Evolutionary conservation across 1,140 invertebrate genomes (phyloP).

Genomic region (Habropoda laboriosa): DNA sequence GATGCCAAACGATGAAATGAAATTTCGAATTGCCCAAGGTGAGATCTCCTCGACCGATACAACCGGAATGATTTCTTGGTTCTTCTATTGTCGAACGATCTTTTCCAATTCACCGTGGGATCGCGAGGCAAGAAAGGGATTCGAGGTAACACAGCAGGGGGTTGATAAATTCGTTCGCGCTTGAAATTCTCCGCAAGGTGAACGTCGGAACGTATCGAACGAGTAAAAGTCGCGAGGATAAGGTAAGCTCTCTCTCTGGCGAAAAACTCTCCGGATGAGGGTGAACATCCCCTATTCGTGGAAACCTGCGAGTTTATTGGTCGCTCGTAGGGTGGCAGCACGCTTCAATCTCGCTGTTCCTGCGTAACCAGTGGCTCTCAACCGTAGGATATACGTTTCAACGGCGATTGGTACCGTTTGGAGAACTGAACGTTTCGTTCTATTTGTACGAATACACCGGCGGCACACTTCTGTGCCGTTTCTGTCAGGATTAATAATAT

Average conservation of each 20-base stretch:
- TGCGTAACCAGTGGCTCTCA: conserved; percentile 37
- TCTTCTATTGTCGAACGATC: neutral
- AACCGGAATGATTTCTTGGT: too few relatives aligned
- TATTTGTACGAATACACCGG: neutral
- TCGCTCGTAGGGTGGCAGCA: conserved; percentile 76
- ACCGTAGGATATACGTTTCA: neutral
- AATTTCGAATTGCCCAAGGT: conserved; percentile 22
- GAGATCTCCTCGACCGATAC: too few relatives aligned
- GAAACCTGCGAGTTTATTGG: conserved; percentile 65
- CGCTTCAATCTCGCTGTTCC: conserved; percentile 61
- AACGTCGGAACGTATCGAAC: too few relatives aligned
- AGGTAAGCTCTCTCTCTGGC: conserved; percentile 32
- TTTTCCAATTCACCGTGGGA: neutral
- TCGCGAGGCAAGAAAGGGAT: too few relatives aligned
- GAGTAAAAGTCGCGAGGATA: conserved; percentile 46
- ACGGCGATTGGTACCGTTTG: neutral
- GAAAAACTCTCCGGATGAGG: conserved; percentile 55
- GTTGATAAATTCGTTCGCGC: conserved; percentile 31
- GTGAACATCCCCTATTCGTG: conserved; percentile 41
- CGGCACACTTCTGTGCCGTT: too few relatives aligned
- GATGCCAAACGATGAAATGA: conserved; percentile 16
- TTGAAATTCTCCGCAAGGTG: too few relatives aligned
- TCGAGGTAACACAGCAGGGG: neutral
- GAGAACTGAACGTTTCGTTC: neutral
- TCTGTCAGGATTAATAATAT: neutral